Percentiles rank a stretch among this genome's conserved stretches.
These are phyloP conservation scores for Sycophila texana DNA, from an alignment of 2,888 invertebrate genomes.

Conservation along the genomic window DNA sequence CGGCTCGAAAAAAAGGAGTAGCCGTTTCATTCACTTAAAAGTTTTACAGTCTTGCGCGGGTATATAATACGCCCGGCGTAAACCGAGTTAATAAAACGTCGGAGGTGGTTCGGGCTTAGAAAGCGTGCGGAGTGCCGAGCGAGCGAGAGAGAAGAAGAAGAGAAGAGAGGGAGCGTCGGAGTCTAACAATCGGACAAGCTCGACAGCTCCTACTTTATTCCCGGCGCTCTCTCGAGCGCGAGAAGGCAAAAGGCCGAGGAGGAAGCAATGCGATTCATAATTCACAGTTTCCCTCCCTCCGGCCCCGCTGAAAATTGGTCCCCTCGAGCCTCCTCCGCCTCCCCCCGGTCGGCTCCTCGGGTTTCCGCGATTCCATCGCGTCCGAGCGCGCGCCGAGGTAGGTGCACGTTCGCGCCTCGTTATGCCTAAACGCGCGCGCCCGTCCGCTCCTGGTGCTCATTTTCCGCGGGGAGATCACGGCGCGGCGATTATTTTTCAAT, in stretches of 20 bases:
- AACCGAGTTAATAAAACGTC: constrained; percentile 39
- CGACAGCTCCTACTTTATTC: constrained; percentile 53
- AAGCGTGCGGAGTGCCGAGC: too few relatives aligned
- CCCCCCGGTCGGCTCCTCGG: neutral
- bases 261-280: constrained; percentile 54
- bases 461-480: constrained; percentile 58
- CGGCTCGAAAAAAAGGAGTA: too few relatives aligned
- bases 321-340: constrained; percentile 31
- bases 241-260: constrained; percentile 17
- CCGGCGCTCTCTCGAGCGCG: neutral
- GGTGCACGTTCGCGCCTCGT: constrained; percentile 50
- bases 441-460: constrained; percentile 1
- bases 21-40: too few relatives aligned
- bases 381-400: neutral
- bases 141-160: neutral
- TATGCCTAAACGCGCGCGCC: constrained; percentile 27
- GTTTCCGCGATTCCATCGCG: constrained; percentile 50
- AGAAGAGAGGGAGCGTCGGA: neutral
- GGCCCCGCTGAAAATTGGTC: constrained; percentile 54
- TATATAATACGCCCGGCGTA: neutral
- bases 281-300: constrained; percentile 43
- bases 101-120: neutral
- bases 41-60: too few relatives aligned
- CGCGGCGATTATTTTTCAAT: constrained; percentile 65
- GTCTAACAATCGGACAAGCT: constrained; percentile 49